Base-by-base conservation (phyloP, 2,113 vertebrate genomes). In the Callospermophilus lateralis region DNA sequence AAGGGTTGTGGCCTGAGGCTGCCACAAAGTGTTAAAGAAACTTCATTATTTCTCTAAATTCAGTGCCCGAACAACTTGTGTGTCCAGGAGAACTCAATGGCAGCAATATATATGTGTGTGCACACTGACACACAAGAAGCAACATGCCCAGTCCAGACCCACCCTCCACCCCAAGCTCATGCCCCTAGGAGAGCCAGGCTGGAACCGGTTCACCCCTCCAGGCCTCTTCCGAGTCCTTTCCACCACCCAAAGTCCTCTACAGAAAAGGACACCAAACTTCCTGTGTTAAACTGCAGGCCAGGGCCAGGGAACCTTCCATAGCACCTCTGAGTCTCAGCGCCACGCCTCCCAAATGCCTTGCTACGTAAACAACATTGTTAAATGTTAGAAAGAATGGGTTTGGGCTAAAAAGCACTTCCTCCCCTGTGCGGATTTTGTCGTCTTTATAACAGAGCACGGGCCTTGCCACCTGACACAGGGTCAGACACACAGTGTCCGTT, bases 301-400 rank as follows among this genome's bases (percentile, higher is more conserved):
- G 48, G 2, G 42, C 58, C 10, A 34, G 37, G 30, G 9, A 95
- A 65, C 5, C 67, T 84, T 48, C 20, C 67, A 90, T 37, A 45
- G 39, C 55, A 90, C 74, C 67, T 70, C 58, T 17, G 42, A 73
- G 37, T 67, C 28, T 39, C 73, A 28, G 4, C 9, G 63, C 20
- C 63, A 37, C 19, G 53, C 58, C 63, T 70, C 68, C 8, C n/a
- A 93, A 55, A 84, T 17, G 12, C 20, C 65, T 67, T 42, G 28
- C 24, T 63, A 39, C 19, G n/a, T 39, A 37, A 96, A 84, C 34
- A 90, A 19, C 8, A 53, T 37, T 79, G 39, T 45, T 79, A n/a
- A 90, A 93, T 88, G n/a, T 84, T 32, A 70, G 17, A 42, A 91
- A 68, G 42, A 84, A 15, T 58, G n/a, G 39, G 24, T 84, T 87